A percentile compares a stretch with the other conserved stretches of the same genome.
Evolutionary conservation across 2,113 vertebrate species (phyloP).

Genomic region (Brienomyrus brachyistius): DNA sequence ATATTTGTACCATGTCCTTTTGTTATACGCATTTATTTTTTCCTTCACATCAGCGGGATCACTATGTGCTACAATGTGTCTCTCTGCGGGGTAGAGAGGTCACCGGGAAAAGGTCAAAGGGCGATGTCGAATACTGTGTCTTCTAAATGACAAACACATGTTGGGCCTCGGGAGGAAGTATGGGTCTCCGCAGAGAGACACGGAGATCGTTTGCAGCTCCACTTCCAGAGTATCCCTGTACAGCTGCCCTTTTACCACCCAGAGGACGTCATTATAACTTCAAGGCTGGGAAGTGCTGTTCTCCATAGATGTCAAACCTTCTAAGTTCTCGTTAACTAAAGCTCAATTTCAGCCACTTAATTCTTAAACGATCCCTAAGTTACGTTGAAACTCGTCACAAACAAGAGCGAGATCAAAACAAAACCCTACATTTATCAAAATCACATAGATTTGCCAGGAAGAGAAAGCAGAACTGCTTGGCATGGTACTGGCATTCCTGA

Average conservation of each 20-base stretch:
- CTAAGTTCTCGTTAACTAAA: not conserved
- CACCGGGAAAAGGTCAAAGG: not conserved
- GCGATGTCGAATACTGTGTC: not conserved
- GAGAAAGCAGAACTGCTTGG: not conserved
- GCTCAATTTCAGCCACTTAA: not conserved
- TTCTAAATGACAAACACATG: not conserved
- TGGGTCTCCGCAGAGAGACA: not conserved
- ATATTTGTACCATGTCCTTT: conserved; percentile 1
- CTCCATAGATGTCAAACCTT: not conserved
- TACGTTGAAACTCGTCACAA: not conserved
- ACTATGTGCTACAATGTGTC: not conserved
- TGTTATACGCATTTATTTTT: not conserved
- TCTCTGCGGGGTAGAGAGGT: not conserved
- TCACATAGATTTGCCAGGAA: not conserved
- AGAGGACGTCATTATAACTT: not conserved
- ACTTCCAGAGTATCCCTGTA: not conserved
- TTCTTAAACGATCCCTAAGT: not conserved
- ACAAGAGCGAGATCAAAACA: not conserved
- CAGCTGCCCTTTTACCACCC: not conserved
- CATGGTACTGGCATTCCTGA: not conserved
- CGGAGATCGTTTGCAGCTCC: not conserved
- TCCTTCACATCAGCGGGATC: not conserved
- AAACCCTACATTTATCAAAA: not conserved
- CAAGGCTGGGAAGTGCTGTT: not conserved
- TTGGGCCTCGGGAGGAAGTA: not conserved